Evolutionary conservation across 23 tunicate genomes (phyloP).

Genomic region (Phallusia fumigata): DNA sequence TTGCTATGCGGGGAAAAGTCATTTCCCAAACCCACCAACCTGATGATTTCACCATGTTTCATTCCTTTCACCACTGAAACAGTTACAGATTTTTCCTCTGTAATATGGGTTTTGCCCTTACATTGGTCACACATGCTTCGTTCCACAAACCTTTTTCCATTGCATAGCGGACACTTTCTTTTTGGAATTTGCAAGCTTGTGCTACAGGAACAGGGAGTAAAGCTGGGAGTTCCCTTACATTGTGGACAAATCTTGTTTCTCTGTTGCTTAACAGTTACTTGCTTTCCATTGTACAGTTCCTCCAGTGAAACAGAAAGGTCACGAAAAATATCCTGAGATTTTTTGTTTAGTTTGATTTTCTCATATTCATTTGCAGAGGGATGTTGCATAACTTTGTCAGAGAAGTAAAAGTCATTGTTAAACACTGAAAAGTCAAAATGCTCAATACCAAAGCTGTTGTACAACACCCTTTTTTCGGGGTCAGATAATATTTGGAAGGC

Average conservation of each 20-base stretch:
- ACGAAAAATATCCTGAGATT: neutral
- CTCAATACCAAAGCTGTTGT: constrained; percentile 28
- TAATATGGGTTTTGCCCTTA: constrained; percentile 8
- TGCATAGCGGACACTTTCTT: neutral
- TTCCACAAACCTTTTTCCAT: neutral
- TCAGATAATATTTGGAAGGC: constrained; percentile 31
- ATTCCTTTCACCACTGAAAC: constrained; percentile 20
- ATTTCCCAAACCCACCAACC: neutral
- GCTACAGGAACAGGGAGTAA: neutral
- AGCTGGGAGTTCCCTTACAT: neutral
- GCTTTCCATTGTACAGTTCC: constrained; percentile 34
- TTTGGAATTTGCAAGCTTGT: neutral
- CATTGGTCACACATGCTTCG: neutral
- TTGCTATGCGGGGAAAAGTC: neutral
- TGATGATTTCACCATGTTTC: constrained; percentile 19
- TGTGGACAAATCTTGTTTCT: neutral
- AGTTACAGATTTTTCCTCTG: constrained; percentile 5
- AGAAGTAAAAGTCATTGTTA: constrained; percentile 13
- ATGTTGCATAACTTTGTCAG: neutral
- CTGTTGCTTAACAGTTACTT: neutral
- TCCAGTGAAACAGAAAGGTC: constrained; percentile 4
- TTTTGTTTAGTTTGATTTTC: neutral
- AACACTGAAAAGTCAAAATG: neutral
- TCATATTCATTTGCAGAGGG: constrained; percentile 7
- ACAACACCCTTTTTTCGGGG: constrained; percentile 34